These are phyloP conservation scores for Sarcophaga carnaria DNA, from an alignment of 2,888 invertebrate genomes.

Conservation along the genomic window DNA sequence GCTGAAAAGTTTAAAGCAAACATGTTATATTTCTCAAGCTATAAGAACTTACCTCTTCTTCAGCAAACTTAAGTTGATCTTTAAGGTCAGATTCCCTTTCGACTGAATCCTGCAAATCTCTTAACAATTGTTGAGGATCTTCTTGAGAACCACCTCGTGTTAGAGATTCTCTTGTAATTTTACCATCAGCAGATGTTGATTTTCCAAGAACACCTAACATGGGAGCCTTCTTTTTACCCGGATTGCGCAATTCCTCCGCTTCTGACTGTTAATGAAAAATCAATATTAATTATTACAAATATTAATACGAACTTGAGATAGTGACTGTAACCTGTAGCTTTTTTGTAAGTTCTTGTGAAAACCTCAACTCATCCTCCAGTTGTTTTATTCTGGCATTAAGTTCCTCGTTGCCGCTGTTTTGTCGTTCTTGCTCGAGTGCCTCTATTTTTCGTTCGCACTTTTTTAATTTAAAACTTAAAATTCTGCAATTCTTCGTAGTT, in stretches of 20 bases:
- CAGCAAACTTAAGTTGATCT: slow-evolving; percentile 95
- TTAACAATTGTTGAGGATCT: slow-evolving; percentile 90
- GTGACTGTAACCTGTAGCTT: slow-evolving; percentile 84
- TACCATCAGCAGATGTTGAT: slow-evolving; percentile 86
- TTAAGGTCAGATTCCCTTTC: slow-evolving; percentile 96
- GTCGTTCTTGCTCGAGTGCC: slow-evolving; percentile 93
- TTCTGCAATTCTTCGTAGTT: slow-evolving; percentile 98
- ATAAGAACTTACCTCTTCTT: slow-evolving; percentile 89
- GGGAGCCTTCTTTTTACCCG: slow-evolving; percentile 84
- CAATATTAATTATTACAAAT: slow-evolving; percentile 1
- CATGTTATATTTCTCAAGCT: not conserved
- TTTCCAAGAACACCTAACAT: slow-evolving; percentile 84
- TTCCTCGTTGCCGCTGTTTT: slow-evolving; percentile 85
- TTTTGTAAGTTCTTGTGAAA: slow-evolving; percentile 89
- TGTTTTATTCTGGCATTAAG: slow-evolving; percentile 88
- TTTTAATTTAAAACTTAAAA: slow-evolving; percentile 97
- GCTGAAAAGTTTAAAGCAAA: slow-evolving; percentile 17
- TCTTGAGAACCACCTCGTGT: slow-evolving; percentile 91
- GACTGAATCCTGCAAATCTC: slow-evolving; percentile 94
- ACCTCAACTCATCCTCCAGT: slow-evolving; percentile 92
- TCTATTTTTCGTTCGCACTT: slow-evolving; percentile 96
- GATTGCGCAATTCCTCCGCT: slow-evolving; percentile 79
- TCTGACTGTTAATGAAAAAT: slow-evolving; percentile 74
- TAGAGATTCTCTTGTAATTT: slow-evolving; percentile 88
- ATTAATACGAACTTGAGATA: not conserved